phyloP scores from a whole-genome alignment of 1,140 invertebrate species.

The Carcinoscorpius rotundicauda region DNA sequence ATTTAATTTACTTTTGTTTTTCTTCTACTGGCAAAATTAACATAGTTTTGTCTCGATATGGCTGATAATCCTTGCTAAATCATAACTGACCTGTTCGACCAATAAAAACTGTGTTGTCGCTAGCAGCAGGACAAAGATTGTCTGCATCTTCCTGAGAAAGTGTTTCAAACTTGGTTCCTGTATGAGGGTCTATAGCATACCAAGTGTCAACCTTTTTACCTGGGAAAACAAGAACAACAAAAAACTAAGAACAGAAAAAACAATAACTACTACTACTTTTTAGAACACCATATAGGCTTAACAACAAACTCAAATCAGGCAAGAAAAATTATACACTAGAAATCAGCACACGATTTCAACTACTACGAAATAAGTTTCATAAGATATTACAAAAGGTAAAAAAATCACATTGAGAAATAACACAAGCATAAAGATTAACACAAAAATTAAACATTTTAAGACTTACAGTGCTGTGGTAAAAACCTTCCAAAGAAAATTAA shows the following conservation, averaged over 20 bases:
- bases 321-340: no score
- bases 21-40: background rate
- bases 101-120: slow-evolving; percentile 50
- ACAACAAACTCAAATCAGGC: no score
- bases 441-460: no score
- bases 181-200: slow-evolving; percentile 85
- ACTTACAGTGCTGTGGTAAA: no score
- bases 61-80: background rate
- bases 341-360: no score
- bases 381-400: background rate
- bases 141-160: slow-evolving; percentile 51
- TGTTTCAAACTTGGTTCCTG: slow-evolving; percentile 64
- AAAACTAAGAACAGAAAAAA: slow-evolving; percentile 8
- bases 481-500: no score
- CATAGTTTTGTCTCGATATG: background rate
- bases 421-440: no score
- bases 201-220: slow-evolving; percentile 87
- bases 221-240: slow-evolving; percentile 25
- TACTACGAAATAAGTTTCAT: no score
- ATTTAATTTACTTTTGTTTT: background rate
- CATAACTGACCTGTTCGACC: slow-evolving; percentile 51
- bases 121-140: slow-evolving; percentile 41
- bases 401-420: no score
- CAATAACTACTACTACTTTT: background rate
- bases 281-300: no score